Percentiles rank a stretch among this genome's conserved stretches.
Conservation (phyloP, 2,888 invertebrate genomes). For the Siphonodentalium dalli region DNA sequence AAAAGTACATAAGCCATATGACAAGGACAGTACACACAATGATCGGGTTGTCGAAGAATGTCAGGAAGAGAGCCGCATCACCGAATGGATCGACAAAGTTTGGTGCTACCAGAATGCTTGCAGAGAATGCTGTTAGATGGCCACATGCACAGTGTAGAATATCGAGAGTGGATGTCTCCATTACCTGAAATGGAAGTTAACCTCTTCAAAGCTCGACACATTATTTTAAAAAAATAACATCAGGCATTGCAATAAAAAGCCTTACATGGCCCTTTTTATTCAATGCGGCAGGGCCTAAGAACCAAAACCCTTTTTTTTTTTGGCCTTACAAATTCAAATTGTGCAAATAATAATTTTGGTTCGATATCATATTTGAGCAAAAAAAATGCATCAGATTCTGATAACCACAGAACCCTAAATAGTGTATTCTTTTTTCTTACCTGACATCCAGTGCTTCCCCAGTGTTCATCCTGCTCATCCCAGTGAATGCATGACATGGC, state of each 20-base stretch:
- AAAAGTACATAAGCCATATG: slow-evolving; percentile 44
- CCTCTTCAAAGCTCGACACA: background rate
- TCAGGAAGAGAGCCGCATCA: slow-evolving; percentile 41
- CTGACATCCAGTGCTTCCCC: slow-evolving; percentile 33
- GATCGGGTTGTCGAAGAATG: slow-evolving; percentile 53
- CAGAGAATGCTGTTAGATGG: slow-evolving; percentile 46
- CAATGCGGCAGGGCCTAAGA: background rate
- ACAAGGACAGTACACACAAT: slow-evolving; percentile 39
- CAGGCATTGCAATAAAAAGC: background rate
- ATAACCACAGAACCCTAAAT: no score
- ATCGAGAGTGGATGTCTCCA: slow-evolving; percentile 23
- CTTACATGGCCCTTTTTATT: background rate
- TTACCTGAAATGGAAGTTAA: slow-evolving; percentile 29
- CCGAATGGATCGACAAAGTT: slow-evolving; percentile 37
- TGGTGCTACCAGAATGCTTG: slow-evolving; percentile 40
- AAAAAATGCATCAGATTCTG: no score
- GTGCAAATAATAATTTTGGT: background rate
- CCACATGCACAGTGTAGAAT: slow-evolving; percentile 36
- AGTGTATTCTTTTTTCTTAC: slow-evolving; percentile 7
- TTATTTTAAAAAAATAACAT: background rate
- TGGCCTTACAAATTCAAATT: background rate
- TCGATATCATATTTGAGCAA: no score
- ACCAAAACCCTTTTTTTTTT: background rate
- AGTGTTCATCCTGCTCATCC: slow-evolving; percentile 22
- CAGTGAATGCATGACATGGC: slow-evolving; percentile 30